Percentiles rank a stretch among this genome's conserved stretches.
Evolutionary conservation across 2,113 vertebrate genomes (phyloP).

Genomic region (Plotosus lineatus): DNA sequence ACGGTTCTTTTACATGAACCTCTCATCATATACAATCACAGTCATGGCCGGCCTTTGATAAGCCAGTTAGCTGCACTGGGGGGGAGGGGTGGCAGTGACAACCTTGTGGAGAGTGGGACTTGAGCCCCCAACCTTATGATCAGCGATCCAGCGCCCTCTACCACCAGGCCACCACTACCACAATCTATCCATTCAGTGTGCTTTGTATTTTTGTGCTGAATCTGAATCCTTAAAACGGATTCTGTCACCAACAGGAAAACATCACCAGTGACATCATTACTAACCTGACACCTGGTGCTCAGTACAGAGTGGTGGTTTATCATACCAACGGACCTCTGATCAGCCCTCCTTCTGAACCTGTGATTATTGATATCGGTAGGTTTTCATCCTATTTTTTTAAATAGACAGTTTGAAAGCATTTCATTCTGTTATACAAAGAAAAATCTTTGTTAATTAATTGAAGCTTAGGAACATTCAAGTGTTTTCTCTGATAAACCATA

Average conservation of each 20-base stretch:
- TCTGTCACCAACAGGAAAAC: slow-evolving; percentile 78
- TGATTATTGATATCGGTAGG: slow-evolving; percentile 91
- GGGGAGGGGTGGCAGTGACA: too few species aligned
- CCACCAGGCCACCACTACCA: too few species aligned
- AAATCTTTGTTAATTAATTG: background rate
- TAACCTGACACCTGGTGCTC: slow-evolving; percentile 89
- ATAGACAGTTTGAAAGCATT: too few species aligned
- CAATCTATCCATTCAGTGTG: too few species aligned
- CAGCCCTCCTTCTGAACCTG: slow-evolving; percentile 89
- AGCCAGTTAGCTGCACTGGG: too few species aligned
- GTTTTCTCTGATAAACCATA: background rate
- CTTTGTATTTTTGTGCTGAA: too few species aligned
- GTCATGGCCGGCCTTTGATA: too few species aligned
- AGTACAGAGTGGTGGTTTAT: slow-evolving; percentile 89
- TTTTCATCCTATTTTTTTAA: background rate
- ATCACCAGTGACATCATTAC: slow-evolving; percentile 84
- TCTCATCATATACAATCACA: too few species aligned
- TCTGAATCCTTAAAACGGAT: background rate
- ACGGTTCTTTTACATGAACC: too few species aligned
- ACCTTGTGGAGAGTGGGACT: too few species aligned
- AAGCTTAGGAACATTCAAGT: background rate
- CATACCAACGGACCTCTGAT: slow-evolving; percentile 85
- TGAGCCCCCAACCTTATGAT: too few species aligned
- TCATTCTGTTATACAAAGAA: background rate
- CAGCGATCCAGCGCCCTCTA: too few species aligned